Base-by-base conservation (phyloP, 1,140 invertebrate species). In the Pseudomyrmex dendroicus region DNA sequence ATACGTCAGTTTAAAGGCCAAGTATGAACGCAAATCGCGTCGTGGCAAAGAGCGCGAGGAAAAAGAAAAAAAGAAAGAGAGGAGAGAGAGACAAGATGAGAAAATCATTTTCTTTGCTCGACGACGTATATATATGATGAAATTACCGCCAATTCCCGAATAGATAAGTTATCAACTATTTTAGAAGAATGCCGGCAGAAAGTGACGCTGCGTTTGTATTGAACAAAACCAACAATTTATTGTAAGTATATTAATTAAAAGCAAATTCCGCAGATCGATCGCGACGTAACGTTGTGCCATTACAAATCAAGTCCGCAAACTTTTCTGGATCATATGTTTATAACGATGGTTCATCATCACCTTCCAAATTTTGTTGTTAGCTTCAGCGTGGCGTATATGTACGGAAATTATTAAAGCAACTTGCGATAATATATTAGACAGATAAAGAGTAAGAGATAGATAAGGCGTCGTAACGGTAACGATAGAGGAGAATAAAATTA, bases 151-250 rank as follows among this genome's bases (percentile, higher is more conserved):
- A 89, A 92, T 92, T 84, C 88, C 77, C 90, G 90, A 25, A 3
- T 25, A 25, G 25, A 90, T 92, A 89, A 92, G 90, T 91, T 92
- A 92, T 91, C 91, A 91, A 89, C 86, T 82, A 91, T 92, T 91
- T 92, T 89, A 86, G 86, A 91, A 91, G 88, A 91, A 88, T 83
- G 84, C 84, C 88, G 90, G 64, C 74, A 86, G 89, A 83, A 90
- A 87, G 85, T 88, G 83, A 91, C 87, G 90, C 78, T 50, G 78
- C 63, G 74, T 76, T 74, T 83, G 84, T 83, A 70, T 80, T 64
- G 73, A 61, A 61, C 84, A 72, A 85, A 92, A 86, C 89, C 91
- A 83, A 92, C 89, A 92, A 92, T 92, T 92, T 92, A 84, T 85
- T 80, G 82, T 3, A 25, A 25, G 3, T 62, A 77, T 84, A 91